A percentile compares a stretch with the other conserved stretches of the same genome.
Conservation (phyloP, 2,113 vertebrate genomes). For the Megaceryle torquata region DNA sequence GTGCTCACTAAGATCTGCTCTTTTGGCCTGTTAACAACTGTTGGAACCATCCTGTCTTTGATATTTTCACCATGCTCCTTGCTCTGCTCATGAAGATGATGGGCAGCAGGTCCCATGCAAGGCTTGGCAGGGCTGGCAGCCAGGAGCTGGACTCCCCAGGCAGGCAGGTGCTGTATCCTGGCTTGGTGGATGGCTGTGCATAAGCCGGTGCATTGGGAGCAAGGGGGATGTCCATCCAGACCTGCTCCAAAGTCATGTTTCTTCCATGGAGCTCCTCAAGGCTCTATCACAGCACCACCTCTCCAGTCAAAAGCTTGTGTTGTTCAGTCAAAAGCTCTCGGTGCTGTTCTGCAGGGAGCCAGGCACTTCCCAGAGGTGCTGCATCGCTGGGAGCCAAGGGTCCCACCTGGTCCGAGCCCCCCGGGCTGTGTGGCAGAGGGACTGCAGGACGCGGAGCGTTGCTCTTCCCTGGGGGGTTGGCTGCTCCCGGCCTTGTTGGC, state of each 20-base stretch:
- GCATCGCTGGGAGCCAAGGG: neutral
- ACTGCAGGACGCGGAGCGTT: neutral
- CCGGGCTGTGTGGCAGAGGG: neutral
- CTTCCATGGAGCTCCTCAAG: neutral
- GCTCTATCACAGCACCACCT: neutral
- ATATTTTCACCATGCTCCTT: neutral
- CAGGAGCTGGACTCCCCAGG: neutral
- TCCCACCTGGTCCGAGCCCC: neutral
- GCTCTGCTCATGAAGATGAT: fast-evolving
- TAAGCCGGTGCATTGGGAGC: neutral
- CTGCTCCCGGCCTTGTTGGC: neutral
- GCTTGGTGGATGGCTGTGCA: neutral
- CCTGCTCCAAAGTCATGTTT: neutral
- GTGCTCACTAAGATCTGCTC: neutral
- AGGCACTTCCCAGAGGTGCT: neutral
- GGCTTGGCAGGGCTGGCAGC: neutral
- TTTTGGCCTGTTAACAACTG: neutral
- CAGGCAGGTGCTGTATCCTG: neutral
- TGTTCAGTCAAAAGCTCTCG: neutral
- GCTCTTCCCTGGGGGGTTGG: neutral
- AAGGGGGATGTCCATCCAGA: neutral
- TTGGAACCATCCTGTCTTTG: neutral
- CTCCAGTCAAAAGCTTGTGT: neutral
- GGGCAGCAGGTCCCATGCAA: neutral
- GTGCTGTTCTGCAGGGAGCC: neutral